Base-by-base conservation (phyloP, 2,888 invertebrate genomes). In the Andrena marginata region DNA sequence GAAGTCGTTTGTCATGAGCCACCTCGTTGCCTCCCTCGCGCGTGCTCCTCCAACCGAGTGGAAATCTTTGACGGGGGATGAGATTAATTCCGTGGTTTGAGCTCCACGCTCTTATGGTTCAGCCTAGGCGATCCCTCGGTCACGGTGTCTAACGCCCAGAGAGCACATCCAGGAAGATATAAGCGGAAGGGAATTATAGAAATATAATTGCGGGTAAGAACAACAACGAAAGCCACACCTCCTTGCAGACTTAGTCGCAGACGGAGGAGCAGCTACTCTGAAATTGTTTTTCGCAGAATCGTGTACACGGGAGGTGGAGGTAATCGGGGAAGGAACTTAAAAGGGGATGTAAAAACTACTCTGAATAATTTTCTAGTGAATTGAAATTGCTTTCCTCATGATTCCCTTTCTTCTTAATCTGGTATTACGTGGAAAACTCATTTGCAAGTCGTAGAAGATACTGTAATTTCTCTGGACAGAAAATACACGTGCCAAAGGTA, bases 61-160 rank as follows among this genome's bases (percentile, higher is more conserved):
- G 29, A 68, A 64, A 26, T 63, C 62, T 49, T 77, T 70, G 63
- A 68, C n/a, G 8, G 64, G 7, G 64, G 54, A 8, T 23, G 67
- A 77, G 42, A 82, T 85, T 86, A 80, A 85, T 72, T 77, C 60
- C 10, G 49, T 29, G 26, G 35, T 54, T 65, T 6, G 31, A 80
- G 54, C 69, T 65, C 49, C 49, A 59, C 76, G 72, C 69, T 80
- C 70, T 75, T n/a, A 8, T 20, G 33, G 51, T 51, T 51, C 20
- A 8, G 51, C 20, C n/a, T 35, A 20, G 7, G 35, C 59, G 10
- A 60, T 77, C 67, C 48, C 75, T 16, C 63, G 56, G 56, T 78
- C 69, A 51, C 48, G 60, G 62, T 82, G 35, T 48, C 48, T 59
- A 56, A 60, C 23, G n/a, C 67, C 42, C 31, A 42, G 35, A 42